Conservation (phyloP, 1,140 invertebrate species). For the Macrobrachium rosenbergii region DNA sequence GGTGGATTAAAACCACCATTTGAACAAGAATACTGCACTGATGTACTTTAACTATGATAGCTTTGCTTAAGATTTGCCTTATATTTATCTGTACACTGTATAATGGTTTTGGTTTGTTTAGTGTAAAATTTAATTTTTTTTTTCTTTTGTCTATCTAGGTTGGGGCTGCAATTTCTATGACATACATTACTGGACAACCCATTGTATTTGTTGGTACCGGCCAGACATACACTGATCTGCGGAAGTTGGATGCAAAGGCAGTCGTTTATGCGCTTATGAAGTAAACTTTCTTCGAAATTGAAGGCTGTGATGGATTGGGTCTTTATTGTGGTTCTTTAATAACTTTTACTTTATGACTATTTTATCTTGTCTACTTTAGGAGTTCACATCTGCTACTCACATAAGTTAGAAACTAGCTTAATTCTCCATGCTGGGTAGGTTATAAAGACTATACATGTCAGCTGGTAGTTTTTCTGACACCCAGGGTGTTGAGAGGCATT, state of each 20-base stretch:
- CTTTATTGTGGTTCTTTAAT: not conserved
- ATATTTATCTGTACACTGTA: too few species aligned
- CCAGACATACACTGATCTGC: constrained; percentile 98
- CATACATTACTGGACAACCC: constrained; percentile 99
- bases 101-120: too few species aligned
- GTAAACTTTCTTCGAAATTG: constrained; percentile 71
- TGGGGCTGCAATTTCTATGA: constrained; percentile 99
- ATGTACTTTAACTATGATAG: too few species aligned
- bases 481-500: too few species aligned
- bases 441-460: too few species aligned
- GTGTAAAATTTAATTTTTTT: too few species aligned
- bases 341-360: not conserved
- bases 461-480: too few species aligned
- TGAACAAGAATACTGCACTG: too few species aligned
- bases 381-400: not conserved
- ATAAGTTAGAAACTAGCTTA: not conserved
- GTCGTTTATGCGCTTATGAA: constrained; percentile 98
- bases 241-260: constrained; percentile 96
- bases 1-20: too few species aligned
- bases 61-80: too few species aligned
- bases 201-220: constrained; percentile 99
- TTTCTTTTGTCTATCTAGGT: constrained; percentile 76
- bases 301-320: constrained; percentile 35
- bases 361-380: not conserved
- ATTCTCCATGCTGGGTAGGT: too few species aligned